phyloP scores from a whole-genome alignment of 2,797 vertebrate species.

The Lepilemur septentrionalis region DNA sequence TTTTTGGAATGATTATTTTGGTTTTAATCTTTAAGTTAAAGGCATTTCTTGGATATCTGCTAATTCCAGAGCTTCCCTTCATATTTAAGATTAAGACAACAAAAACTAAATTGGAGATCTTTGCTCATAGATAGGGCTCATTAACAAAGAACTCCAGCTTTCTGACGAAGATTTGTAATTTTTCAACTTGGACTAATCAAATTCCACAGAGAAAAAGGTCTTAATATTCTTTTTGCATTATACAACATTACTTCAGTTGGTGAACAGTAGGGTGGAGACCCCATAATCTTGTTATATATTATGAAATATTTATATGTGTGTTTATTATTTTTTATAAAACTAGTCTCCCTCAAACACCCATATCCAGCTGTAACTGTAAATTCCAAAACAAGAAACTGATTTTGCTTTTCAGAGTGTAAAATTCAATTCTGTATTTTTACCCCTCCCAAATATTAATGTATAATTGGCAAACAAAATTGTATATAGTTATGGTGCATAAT shows the following conservation, averaged over 20 bases:
- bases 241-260: background rate
- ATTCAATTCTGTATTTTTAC: background rate
- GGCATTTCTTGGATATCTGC: background rate
- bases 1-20: background rate
- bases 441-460: background rate
- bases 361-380: background rate
- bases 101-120: background rate
- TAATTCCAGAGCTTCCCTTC: background rate
- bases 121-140: background rate
- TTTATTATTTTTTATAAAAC: background rate
- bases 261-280: background rate
- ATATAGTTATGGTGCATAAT: background rate
- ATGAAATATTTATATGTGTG: background rate
- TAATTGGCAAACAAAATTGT: background rate
- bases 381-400: background rate
- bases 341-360: background rate
- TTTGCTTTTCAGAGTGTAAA: background rate
- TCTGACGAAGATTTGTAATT: background rate
- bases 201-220: background rate
- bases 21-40: background rate
- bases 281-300: background rate
- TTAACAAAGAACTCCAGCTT: background rate
- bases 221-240: background rate
- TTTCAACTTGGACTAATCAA: background rate
- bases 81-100: background rate